phyloP scores from a whole-genome alignment of 2,888 invertebrate species.

The Salpingus planirostris region DNA sequence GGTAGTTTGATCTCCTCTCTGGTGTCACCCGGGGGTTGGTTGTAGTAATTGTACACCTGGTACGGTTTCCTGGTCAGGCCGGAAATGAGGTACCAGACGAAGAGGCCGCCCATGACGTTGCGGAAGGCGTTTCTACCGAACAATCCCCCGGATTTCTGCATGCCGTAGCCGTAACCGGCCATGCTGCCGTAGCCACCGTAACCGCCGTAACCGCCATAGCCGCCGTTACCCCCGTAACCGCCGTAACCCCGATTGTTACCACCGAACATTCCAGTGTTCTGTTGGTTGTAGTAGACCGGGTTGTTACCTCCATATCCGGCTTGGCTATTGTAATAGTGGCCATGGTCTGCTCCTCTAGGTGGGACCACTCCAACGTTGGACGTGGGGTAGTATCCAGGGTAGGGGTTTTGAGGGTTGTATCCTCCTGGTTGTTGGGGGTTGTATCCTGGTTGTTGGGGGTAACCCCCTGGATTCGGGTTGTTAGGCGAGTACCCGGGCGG shows the following conservation, averaged over 20 bases:
- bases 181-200: slow-evolving; percentile 16
- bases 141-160: slow-evolving; percentile 24
- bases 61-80: slow-evolving; percentile 27
- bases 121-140: slow-evolving; percentile 29
- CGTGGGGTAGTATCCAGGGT: not conserved
- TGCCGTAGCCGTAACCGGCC: slow-evolving; percentile 16
- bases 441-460: not conserved
- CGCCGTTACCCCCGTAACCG: slow-evolving; percentile 13
- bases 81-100: slow-evolving; percentile 31
- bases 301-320: not conserved
- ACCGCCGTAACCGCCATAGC: slow-evolving; percentile 10
- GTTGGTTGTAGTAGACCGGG: not conserved
- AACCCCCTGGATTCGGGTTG: slow-evolving; percentile 1
- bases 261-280: not conserved
- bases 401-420: not conserved
- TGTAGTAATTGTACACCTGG: slow-evolving; percentile 35
- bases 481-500: slow-evolving; percentile 3
- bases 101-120: slow-evolving; percentile 32
- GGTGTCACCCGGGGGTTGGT: slow-evolving; percentile 27
- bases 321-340: not conserved
- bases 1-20: slow-evolving; percentile 31
- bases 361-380: not conserved
- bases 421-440: not conserved
- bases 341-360: not conserved
- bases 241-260: slow-evolving; percentile 1